A percentile compares a stretch with the other conserved stretches of the same genome.
These are phyloP conservation scores for Pseudolaguvia tuberculata DNA, from an alignment of 2,113 vertebrate species.

Conservation along the genomic window DNA sequence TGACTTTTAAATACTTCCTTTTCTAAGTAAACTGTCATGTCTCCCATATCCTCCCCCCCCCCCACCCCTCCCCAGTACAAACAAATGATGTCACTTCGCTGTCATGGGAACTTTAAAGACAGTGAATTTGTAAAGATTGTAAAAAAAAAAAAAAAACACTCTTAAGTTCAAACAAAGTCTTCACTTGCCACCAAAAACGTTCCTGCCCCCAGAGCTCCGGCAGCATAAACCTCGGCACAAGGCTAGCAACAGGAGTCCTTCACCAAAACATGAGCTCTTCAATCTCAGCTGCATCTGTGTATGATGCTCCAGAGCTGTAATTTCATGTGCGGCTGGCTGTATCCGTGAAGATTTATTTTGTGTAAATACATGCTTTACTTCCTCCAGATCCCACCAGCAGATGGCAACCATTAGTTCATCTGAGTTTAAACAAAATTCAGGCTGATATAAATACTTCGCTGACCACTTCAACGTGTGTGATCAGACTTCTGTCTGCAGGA, in stretches of 20 bases:
- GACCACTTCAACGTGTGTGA: conserved; percentile 50
- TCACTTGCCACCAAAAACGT: conserved; percentile 24
- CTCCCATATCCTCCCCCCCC: conserved; percentile 15
- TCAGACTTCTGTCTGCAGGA: conserved; percentile 43
- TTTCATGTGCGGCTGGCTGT: conserved; percentile 51
- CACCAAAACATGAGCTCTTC: conserved; percentile 47
- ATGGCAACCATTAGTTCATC: conserved; percentile 43
- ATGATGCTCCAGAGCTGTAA: conserved; percentile 51
- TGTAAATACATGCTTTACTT: conserved; percentile 54
- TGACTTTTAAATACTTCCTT: conserved; percentile 32
- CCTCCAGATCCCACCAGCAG: conserved; percentile 42
- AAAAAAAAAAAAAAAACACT: conserved; percentile 28
- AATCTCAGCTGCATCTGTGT: conserved; percentile 47
- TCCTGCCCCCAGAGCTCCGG: conserved; percentile 29
- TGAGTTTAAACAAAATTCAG: conserved; percentile 45
- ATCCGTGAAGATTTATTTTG: conserved; percentile 53
- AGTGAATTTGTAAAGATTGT: not conserved
- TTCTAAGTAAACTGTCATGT: conserved; percentile 29
- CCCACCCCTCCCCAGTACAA: conserved; percentile 42
- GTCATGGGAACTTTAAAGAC: conserved; percentile 35
- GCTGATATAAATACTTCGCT: conserved; percentile 49
- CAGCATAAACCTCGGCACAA: conserved; percentile 15
- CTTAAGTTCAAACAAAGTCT: conserved; percentile 29
- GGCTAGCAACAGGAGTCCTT: conserved; percentile 45
- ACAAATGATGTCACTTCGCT: conserved; percentile 42